A percentile compares a stretch with the other conserved stretches of the same genome.
These are phyloP conservation scores for Drosophila watanabei DNA, from an alignment of 1,140 invertebrate genomes.

Conservation along the genomic window DNA sequence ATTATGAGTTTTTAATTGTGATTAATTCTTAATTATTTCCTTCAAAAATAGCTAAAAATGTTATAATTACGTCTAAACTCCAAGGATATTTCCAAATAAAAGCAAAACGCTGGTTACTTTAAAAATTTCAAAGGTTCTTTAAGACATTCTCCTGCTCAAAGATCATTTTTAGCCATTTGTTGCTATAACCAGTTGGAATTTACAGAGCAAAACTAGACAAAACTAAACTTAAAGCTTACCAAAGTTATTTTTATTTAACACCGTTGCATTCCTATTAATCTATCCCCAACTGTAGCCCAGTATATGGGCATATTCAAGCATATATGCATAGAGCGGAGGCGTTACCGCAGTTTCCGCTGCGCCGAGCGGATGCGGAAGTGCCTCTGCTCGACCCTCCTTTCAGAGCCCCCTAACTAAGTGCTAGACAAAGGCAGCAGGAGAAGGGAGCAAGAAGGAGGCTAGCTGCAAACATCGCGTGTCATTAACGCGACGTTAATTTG, in stretches of 20 bases:
- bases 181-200: background rate
- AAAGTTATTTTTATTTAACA: background rate
- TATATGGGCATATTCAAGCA: slow-evolving; percentile 15
- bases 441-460: background rate
- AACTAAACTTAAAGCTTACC: no score
- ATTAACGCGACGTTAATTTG: slow-evolving; percentile 79
- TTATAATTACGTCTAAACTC: no score
- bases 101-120: no score
- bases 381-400: slow-evolving; percentile 5
- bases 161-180: background rate
- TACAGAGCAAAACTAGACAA: background rate
- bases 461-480: slow-evolving; percentile 50
- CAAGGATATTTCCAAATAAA: no score
- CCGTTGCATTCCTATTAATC: background rate
- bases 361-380: slow-evolving; percentile 49
- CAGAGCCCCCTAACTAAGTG: slow-evolving; percentile 22
- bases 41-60: no score
- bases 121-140: background rate
- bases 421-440: slow-evolving; percentile 27
- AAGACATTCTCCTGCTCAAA: background rate
- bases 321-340: slow-evolving; percentile 24
- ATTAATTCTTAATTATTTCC: no score
- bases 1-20: no score
- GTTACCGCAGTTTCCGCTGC: slow-evolving; percentile 62
- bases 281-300: background rate